These are phyloP conservation scores for Pseudachorutes palmiensis DNA, from an alignment of 1,140 invertebrate species.

Conservation along the genomic window DNA sequence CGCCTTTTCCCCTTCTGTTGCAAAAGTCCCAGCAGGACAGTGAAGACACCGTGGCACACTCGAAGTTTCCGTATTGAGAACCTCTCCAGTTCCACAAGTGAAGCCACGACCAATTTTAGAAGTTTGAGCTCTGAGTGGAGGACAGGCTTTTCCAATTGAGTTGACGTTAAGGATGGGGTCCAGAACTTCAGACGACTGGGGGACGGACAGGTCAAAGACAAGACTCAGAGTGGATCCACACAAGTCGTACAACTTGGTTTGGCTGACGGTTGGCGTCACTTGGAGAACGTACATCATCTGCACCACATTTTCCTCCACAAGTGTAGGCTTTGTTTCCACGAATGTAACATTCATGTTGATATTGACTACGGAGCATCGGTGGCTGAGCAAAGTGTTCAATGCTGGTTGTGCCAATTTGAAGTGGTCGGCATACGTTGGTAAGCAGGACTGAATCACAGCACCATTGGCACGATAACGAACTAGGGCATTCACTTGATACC, in stretches of 20 bases:
- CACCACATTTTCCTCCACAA: constrained; percentile 76
- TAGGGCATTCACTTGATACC: constrained; percentile 82
- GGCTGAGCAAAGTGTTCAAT: constrained; percentile 68
- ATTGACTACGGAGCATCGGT: constrained; percentile 86
- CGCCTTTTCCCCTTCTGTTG: constrained; percentile 71
- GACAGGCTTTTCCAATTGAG: constrained; percentile 81
- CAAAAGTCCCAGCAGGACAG: constrained; percentile 90
- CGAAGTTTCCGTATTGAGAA: constrained; percentile 81
- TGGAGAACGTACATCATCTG: constrained; percentile 48
- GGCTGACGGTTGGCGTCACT: constrained; percentile 74
- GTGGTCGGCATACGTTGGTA: constrained; percentile 75
- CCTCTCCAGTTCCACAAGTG: constrained; percentile 84
- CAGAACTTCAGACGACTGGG: constrained; percentile 81
- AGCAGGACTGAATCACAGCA: constrained; percentile 69
- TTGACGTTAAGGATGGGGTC: constrained; percentile 81
- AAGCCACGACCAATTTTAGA: constrained; percentile 82
- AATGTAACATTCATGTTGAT: constrained; percentile 92
- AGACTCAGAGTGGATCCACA: constrained; percentile 86
- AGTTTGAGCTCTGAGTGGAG: constrained; percentile 71
- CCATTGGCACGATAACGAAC: constrained; percentile 82
- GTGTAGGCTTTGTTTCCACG: constrained; percentile 64
- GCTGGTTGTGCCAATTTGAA: constrained; percentile 69
- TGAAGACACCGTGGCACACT: constrained; percentile 89
- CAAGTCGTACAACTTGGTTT: constrained; percentile 83
- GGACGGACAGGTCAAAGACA: constrained; percentile 88